Conservation (phyloP, 2,113 vertebrate species). For the Illadopsis cleaveri region DNA sequence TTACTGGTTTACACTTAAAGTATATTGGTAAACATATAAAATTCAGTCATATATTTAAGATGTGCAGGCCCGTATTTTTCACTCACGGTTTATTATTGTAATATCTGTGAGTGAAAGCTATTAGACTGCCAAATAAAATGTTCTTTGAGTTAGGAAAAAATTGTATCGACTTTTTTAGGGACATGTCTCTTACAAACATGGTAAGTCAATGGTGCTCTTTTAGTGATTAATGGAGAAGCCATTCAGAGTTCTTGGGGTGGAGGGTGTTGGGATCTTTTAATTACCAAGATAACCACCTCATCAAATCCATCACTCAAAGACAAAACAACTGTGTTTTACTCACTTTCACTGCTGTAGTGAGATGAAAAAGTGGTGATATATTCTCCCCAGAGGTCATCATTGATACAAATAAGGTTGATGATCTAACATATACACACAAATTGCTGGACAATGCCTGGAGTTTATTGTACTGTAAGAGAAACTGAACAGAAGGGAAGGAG, state of each 20-base stretch:
- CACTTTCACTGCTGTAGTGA: background rate
- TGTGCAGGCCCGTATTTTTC: background rate
- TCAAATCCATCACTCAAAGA: background rate
- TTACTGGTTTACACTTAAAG: background rate
- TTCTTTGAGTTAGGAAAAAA: background rate
- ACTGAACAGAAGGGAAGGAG: constrained; percentile 27
- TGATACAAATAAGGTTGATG: background rate
- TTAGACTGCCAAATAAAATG: background rate
- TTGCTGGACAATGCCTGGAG: background rate
- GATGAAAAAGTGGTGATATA: constrained; percentile 43
- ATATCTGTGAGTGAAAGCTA: background rate
- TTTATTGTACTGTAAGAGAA: background rate
- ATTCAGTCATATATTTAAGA: background rate
- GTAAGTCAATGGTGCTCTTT: background rate
- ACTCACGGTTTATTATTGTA: background rate
- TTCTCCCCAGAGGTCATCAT: background rate
- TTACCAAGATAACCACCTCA: background rate
- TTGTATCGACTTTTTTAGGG: background rate
- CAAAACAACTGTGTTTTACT: background rate
- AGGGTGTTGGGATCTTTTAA: background rate
- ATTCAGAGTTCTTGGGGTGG: background rate
- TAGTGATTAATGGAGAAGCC: background rate
- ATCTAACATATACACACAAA: background rate
- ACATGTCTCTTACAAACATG: background rate
- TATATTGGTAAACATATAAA: background rate